Evolutionary conservation across 2,113 vertebrate species (phyloP).

Genomic region (Progne subis): DNA sequence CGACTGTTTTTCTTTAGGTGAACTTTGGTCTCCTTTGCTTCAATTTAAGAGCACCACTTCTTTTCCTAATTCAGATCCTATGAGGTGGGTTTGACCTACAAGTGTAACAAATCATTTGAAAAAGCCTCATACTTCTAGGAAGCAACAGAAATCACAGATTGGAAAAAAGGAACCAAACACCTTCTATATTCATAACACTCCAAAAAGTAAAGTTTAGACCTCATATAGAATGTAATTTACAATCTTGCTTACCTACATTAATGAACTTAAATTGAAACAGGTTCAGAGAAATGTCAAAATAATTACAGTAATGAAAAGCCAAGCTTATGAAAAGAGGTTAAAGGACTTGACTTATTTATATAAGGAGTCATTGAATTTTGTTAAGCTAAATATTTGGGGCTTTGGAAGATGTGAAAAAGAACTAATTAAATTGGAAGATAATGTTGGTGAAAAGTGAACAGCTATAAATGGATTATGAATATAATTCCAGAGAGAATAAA

Average conservation of each 20-base stretch:
- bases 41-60: not conserved
- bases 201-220: not conserved
- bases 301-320: conserved; percentile 19
- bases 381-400: not conserved
- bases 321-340: not conserved
- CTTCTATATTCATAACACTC: not conserved
- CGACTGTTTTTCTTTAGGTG: not conserved
- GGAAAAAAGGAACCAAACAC: not conserved
- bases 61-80: not conserved
- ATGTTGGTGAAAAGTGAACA: not conserved
- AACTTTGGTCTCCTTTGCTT: not conserved
- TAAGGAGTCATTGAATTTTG: conserved; percentile 2
- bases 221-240: not conserved
- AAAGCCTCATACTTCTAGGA: not conserved
- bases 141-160: not conserved
- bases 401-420: not conserved
- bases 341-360: conserved; percentile 17
- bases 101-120: not conserved
- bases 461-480: not conserved
- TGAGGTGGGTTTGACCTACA: not conserved
- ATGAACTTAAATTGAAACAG: not conserved
- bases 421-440: conserved; percentile 13
- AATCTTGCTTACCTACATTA: not conserved
- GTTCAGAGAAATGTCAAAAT: conserved; percentile 29
- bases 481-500: not conserved